A percentile compares a stretch with the other conserved stretches of the same genome.
Evolutionary conservation across 92 coral and sea anemone species (phyloP).

Genomic region (Paragorgia papillata): DNA sequence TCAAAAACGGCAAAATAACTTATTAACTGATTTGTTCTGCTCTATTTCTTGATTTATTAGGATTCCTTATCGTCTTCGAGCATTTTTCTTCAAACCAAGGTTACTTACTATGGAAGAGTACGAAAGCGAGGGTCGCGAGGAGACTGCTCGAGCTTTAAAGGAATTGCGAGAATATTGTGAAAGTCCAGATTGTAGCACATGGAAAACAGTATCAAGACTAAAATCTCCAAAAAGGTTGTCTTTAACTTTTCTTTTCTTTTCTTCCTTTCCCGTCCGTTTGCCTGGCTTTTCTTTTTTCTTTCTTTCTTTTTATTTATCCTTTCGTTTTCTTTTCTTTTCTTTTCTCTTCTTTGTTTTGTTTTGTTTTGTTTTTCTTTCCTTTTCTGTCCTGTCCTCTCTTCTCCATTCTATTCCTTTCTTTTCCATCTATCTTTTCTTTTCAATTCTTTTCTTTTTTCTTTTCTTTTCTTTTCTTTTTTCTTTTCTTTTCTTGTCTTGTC

Average conservation of each 20-base stretch:
- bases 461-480: too few species aligned
- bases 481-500: too few species aligned
- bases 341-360: too few species aligned
- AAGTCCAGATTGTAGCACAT: constrained; percentile 94
- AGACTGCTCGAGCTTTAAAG: constrained; percentile 77
- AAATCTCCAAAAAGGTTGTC: constrained; percentile 76
- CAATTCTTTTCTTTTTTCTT: too few species aligned
- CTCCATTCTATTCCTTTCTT: too few species aligned
- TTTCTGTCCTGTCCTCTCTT: too few species aligned
- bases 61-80: constrained; percentile 74
- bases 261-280: background rate
- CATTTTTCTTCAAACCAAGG: constrained; percentile 74
- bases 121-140: constrained; percentile 59
- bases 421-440: too few species aligned
- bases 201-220: constrained; percentile 82
- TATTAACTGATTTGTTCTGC: too few species aligned
- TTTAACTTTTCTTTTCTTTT: too few species aligned
- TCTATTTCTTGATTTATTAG: constrained; percentile 33
- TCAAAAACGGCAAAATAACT: too few species aligned
- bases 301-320: background rate
- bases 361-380: too few species aligned
- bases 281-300: background rate
- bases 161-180: constrained; percentile 85
- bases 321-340: too few species aligned
- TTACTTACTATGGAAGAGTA: constrained; percentile 75